Conservation (phyloP, 2,113 vertebrate species). For the Myotis brandtii region DNA sequence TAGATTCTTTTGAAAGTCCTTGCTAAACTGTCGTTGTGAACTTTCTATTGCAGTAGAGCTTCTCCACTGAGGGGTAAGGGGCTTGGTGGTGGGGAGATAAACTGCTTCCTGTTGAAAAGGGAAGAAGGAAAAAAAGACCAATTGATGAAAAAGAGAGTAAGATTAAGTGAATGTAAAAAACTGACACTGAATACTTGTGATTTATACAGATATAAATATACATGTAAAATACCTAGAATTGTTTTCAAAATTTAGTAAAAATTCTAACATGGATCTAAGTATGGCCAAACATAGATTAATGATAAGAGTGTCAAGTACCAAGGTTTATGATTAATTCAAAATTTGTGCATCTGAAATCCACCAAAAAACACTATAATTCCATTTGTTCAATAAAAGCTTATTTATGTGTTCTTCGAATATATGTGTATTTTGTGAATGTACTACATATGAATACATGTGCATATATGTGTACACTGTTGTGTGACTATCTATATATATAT, state of each 20-base stretch:
- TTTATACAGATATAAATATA: constrained; percentile 1
- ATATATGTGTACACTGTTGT: not conserved
- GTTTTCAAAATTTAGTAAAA: constrained; percentile 30
- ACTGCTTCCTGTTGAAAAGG: not conserved
- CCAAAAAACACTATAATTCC: not conserved
- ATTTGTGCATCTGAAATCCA: constrained; percentile 10
- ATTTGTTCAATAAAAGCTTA: not conserved
- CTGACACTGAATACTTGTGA: not conserved
- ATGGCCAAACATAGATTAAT: not conserved
- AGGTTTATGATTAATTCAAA: not conserved
- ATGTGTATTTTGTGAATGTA: not conserved
- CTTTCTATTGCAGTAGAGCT: not conserved
- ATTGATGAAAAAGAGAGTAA: not conserved
- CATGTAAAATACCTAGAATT: not conserved
- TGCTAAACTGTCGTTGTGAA: not conserved
- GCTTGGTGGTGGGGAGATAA: not conserved
- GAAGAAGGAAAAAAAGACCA: constrained; percentile 1
- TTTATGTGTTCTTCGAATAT: not conserved
- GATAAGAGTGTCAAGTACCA: not conserved
- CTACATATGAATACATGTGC: not conserved
- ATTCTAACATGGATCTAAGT: constrained; percentile 11
- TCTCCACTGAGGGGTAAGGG: not conserved
- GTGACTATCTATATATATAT: not conserved
- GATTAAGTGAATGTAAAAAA: not conserved
- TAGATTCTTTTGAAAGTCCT: not conserved